Evolutionary conservation across 2,888 invertebrate species (phyloP).

Genomic region (Lydus trimaculatus): DNA sequence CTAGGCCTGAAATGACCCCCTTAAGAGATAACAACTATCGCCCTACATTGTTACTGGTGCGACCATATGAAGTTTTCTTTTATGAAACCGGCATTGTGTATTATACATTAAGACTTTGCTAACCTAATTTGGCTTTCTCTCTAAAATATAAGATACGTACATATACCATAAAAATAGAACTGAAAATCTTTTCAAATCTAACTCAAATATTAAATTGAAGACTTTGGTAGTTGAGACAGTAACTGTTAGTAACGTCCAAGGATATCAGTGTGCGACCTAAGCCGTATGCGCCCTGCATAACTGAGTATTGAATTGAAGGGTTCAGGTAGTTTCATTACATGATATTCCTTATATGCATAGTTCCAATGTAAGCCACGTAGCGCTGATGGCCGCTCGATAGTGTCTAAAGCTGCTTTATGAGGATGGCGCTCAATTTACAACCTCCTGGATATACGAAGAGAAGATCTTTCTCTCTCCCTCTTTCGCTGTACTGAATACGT

Average conservation of each 20-base stretch:
- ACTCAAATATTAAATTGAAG: background rate
- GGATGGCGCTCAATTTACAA: constrained; percentile 57
- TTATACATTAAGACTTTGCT: constrained; percentile 33
- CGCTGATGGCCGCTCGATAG: constrained; percentile 58
- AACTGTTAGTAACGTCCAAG: background rate
- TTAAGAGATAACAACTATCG: constrained; percentile 32
- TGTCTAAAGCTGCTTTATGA: constrained; percentile 59
- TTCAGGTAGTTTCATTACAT: constrained; percentile 35
- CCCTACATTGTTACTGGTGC: constrained; percentile 11
- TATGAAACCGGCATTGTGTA: constrained; percentile 36
- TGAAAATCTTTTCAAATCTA: background rate
- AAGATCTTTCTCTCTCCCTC: constrained; percentile 24
- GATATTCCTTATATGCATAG: constrained; percentile 51
- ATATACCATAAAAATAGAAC: background rate
- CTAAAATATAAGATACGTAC: background rate
- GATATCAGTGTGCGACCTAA: background rate
- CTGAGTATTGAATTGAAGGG: constrained; percentile 31
- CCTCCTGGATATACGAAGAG: constrained; percentile 47
- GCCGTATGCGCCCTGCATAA: constrained; percentile 40
- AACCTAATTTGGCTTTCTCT: constrained; percentile 36
- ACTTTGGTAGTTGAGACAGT: background rate
- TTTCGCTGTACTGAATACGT: constrained; percentile 49
- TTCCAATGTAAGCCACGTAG: constrained; percentile 59
- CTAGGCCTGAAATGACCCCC: constrained; percentile 34
- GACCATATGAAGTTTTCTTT: constrained; percentile 29